These are phyloP conservation scores for Poecilia gillii DNA, from an alignment of 2,797 vertebrate species.

Conservation along the genomic window DNA sequence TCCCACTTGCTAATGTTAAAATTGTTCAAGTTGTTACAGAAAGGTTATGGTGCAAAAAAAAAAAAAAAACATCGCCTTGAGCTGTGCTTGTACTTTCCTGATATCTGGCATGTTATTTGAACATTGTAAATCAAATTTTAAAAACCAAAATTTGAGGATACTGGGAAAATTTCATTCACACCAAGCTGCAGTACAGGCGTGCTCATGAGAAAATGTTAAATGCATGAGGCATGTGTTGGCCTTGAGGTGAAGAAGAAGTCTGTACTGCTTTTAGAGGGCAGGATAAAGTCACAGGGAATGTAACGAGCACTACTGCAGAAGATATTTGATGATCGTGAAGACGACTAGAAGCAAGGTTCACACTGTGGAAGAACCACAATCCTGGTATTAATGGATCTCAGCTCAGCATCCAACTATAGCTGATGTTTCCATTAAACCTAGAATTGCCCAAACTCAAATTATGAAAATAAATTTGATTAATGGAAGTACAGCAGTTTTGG, in stretches of 20 bases:
- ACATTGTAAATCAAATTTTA: not conserved
- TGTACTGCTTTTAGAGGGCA: not conserved
- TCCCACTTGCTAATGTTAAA: not conserved
- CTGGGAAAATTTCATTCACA: not conserved
- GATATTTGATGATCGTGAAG: not conserved
- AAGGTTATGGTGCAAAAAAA: not conserved
- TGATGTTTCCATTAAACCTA: too few species aligned
- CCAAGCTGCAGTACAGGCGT: not conserved
- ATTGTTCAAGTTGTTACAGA: not conserved
- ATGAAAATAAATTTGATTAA: too few species aligned
- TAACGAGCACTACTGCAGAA: not conserved
- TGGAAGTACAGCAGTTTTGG: too few species aligned
- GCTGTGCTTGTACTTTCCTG: not conserved
- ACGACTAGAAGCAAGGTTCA: too few species aligned
- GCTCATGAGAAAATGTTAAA: not conserved
- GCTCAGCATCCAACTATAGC: too few species aligned
- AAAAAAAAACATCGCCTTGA: not conserved
- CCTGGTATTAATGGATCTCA: too few species aligned
- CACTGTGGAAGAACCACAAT: not conserved
- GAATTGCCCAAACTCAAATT: too few species aligned
- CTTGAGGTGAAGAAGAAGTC: not conserved
- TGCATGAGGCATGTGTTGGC: not conserved
- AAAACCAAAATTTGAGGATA: not conserved
- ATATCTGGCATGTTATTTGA: not conserved
- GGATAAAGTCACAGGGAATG: not conserved